These are phyloP conservation scores for Enteromius radiatus DNA, from an alignment of 2,797 vertebrate genomes.

Conservation along the genomic window DNA sequence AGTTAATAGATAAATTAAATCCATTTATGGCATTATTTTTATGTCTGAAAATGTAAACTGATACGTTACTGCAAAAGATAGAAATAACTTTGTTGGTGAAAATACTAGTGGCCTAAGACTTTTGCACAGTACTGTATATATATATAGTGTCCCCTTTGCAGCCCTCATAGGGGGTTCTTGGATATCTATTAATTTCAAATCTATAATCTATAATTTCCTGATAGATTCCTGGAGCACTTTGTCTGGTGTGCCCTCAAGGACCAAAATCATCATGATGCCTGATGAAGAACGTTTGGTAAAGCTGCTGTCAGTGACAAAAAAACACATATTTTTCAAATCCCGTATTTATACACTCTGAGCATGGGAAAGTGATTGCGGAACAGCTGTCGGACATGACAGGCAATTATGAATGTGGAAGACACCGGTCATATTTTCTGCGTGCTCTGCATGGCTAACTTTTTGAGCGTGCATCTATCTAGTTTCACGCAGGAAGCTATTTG, in stretches of 20 bases:
- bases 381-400: slow-evolving; percentile 51
- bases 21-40: too few species aligned
- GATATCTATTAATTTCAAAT: not conserved
- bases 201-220: slow-evolving; percentile 1
- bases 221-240: not conserved
- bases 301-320: slow-evolving; percentile 9
- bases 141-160: not conserved
- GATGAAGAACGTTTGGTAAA: slow-evolving; percentile 25
- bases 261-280: not conserved
- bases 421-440: slow-evolving; percentile 42
- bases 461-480: slow-evolving; percentile 34
- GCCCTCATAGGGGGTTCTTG: not conserved
- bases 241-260: slow-evolving; percentile 11
- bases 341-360: slow-evolving; percentile 26
- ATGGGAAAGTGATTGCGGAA: slow-evolving; percentile 41
- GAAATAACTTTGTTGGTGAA: too few species aligned
- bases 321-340: slow-evolving; percentile 18
- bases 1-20: too few species aligned
- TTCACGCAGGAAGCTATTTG: slow-evolving; percentile 10
- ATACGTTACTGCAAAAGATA: too few species aligned
- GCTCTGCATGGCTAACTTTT: slow-evolving; percentile 47
- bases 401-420: slow-evolving; percentile 51
- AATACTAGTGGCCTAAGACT: too few species aligned
- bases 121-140: too few species aligned
- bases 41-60: too few species aligned